phyloP scores from a whole-genome alignment of 2,113 vertebrate species.

The Piaya cayana region DNA sequence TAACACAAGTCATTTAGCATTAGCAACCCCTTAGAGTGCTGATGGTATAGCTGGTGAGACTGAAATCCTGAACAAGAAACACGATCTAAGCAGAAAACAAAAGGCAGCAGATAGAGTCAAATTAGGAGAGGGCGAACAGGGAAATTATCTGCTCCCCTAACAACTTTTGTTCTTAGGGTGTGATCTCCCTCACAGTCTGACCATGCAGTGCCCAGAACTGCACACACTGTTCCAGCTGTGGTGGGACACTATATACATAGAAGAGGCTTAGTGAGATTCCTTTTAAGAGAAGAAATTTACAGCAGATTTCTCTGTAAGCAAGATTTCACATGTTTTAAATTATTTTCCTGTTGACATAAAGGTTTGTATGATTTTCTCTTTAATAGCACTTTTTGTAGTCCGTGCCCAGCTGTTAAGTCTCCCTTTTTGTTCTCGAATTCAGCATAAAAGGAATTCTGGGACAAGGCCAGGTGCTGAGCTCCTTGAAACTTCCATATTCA shows the following conservation, averaged over 20 bases:
- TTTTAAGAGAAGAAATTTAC: background rate
- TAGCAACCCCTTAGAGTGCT: background rate
- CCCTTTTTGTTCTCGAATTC: background rate
- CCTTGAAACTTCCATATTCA: background rate
- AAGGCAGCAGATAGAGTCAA: background rate
- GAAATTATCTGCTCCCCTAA: background rate
- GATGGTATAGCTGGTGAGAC: background rate
- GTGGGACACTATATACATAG: accelerated
- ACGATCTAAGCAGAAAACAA: background rate
- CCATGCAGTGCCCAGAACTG: accelerated
- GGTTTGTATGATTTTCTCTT: background rate
- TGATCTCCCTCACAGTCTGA: background rate
- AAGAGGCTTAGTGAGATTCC: background rate
- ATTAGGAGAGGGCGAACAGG: background rate
- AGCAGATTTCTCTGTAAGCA: background rate
- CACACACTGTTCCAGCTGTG: background rate
- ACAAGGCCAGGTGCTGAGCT: background rate
- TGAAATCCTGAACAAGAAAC: background rate
- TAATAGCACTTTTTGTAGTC: background rate
- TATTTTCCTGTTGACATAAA: background rate
- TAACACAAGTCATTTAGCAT: background rate
- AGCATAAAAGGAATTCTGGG: background rate
- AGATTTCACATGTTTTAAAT: background rate
- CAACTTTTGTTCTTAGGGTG: too few species aligned
- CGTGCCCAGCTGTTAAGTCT: background rate